Percentiles rank a stretch among this genome's conserved stretches.
These are phyloP conservation scores for Drosophila pruinosa DNA, from an alignment of 1,140 invertebrate genomes.

Conservation along the genomic window DNA sequence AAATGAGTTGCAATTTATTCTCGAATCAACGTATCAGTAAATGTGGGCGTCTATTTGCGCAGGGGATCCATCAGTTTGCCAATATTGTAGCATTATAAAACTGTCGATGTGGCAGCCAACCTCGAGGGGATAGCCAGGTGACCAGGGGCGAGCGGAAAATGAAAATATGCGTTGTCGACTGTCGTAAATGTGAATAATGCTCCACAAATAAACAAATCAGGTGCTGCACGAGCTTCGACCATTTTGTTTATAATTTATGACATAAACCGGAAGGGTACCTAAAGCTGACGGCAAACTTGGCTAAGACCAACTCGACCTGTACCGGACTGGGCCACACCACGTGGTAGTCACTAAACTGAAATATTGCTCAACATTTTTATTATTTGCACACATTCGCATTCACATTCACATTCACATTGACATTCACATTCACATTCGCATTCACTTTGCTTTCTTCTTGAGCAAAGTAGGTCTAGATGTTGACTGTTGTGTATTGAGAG, in stretches of 20 bases:
- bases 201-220: constrained; percentile 73
- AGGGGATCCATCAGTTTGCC: constrained; percentile 5
- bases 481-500: constrained; percentile 43
- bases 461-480: constrained; percentile 39
- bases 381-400: constrained; percentile 47
- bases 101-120: constrained; percentile 17
- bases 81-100: constrained; percentile 34
- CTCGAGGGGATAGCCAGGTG: not conserved
- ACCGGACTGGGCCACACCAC: not conserved
- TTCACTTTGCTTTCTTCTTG: constrained; percentile 17
- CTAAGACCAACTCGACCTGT: not conserved
- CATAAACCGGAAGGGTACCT: constrained; percentile 27
- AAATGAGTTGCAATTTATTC: constrained; percentile 6
- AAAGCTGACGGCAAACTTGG: not conserved
- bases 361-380: constrained; percentile 73
- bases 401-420: no score
- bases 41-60: not conserved
- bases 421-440: not conserved
- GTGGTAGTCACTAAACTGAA: constrained; percentile 48
- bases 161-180: constrained; percentile 41
- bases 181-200: constrained; percentile 59
- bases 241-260: constrained; percentile 62
- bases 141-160: no score
- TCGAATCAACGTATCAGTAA: no score
- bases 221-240: constrained; percentile 35